phyloP scores from a whole-genome alignment of 2,888 invertebrate species.

The Marasmarcha lunaedactyla region DNA sequence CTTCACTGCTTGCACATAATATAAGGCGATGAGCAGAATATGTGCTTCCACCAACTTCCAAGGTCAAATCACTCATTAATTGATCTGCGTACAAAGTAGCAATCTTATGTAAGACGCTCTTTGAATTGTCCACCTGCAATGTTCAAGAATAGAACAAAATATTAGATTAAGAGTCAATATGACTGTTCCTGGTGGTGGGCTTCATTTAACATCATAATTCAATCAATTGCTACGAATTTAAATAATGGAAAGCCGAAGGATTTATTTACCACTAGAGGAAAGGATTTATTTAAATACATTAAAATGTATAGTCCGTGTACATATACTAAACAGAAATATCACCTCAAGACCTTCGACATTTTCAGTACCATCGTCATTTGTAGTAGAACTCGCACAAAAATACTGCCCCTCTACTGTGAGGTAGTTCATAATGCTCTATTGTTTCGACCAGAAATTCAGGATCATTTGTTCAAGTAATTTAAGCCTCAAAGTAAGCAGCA shows the following conservation, averaged over 20 bases:
- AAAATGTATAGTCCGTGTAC: too few species aligned
- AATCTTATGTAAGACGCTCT: conserved; percentile 83
- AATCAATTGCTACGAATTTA: not conserved
- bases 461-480: too few species aligned
- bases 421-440: conserved; percentile 36
- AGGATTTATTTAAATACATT: too few species aligned
- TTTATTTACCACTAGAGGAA: too few species aligned
- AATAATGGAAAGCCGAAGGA: too few species aligned
- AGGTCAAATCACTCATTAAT: conserved; percentile 88
- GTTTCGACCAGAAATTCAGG: too few species aligned
- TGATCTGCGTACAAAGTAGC: conserved; percentile 86
- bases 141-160: not conserved
- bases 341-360: conserved; percentile 51
- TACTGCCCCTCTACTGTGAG: conserved; percentile 34
- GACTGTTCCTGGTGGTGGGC: too few species aligned
- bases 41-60: conserved; percentile 84
- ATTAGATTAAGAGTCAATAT: not conserved
- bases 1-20: conserved; percentile 93
- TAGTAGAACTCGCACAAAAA: conserved; percentile 27
- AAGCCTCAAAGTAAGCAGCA: too few species aligned
- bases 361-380: conserved; percentile 25
- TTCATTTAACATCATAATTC: too few species aligned
- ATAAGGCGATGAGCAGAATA: conserved; percentile 93
- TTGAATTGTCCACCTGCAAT: conserved; percentile 85
- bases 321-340: too few species aligned